Evolutionary conservation across 1,140 invertebrate genomes (phyloP), one percentile per base, ranked within the genome.

Genomic region (Cyphomyrmex costatus): DNA sequence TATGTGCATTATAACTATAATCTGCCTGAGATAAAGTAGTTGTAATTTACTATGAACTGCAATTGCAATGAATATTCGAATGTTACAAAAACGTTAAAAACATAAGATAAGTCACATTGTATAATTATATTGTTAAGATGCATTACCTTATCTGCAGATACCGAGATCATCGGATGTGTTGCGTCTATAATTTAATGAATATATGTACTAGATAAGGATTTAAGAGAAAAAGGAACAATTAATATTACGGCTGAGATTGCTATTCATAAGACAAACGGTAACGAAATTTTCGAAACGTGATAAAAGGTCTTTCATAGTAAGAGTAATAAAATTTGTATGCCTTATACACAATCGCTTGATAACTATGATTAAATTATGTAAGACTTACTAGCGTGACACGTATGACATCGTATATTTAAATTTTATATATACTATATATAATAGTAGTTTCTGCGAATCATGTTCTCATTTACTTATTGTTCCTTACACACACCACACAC

Each of bases 251-350:
- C 53, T 51, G 51, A 85, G 53, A 76, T 78, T 70, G 61, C 76
- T 86, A 89, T 86, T 80, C 78, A 14, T 78, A 86, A 74, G 78
- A 70, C 46, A 89, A 88, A 78, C 66, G 70, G 83, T 85, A 89
- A 89, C 84, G n/a, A 70, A 89, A 89, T 58, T 78, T 89, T 27
- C 74, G 46, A 84, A 83, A 82, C 58, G 88, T 89, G 88, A 89
- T 89, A 89, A 49, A 86, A 58, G 89, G 88, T 89, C 88, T 89
- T 89, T 89, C 88, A 89, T 84, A 70, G 80, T 86, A 78, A 73
- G 19, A 89, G 0, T 86, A 89, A 83, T 77, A 27, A 53, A 82
- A 86, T 86, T 83, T 61, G 70, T 89, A 89, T 83, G 78, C 19
- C 46, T 88, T 89, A 73, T 88, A 83, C 21, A 56, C 51, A 14